Conservation (phyloP, 2,888 invertebrate species). For the Pinctada fucata region DNA sequence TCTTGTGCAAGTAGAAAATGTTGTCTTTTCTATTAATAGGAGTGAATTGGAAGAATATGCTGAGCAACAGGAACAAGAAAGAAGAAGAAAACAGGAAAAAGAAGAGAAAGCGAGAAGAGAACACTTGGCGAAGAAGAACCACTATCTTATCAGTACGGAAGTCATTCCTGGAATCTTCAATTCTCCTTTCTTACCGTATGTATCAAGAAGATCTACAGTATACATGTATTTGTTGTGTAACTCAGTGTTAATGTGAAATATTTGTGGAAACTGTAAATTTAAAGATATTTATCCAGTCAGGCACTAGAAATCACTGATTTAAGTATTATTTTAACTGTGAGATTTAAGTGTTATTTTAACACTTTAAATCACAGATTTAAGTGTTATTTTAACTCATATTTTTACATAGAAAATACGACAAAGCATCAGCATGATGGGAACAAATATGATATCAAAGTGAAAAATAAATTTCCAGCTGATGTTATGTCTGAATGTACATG, state of each 20-base stretch:
- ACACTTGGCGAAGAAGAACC: conserved; percentile 68
- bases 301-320: neutral
- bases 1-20: too few species aligned
- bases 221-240: neutral
- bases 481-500: too few species aligned
- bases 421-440: too few species aligned
- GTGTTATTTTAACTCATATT: too few species aligned
- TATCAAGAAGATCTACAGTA: conserved; percentile 12
- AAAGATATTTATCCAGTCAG: neutral
- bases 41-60: conserved; percentile 70
- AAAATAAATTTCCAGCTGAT: too few species aligned
- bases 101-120: conserved; percentile 56
- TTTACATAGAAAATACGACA: too few species aligned
- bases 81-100: conserved; percentile 60
- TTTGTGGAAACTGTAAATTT: neutral
- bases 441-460: too few species aligned
- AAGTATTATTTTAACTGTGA: neutral
- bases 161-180: conserved; percentile 76
- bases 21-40: conserved; percentile 42
- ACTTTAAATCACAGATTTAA: neutral
- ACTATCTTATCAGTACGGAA: conserved; percentile 74
- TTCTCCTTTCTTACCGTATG: conserved; percentile 73
- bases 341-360: too few species aligned
- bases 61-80: conserved; percentile 68
- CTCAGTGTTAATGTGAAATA: neutral